Evolutionary conservation across 2,113 vertebrate species (phyloP).

Genomic region (Callopanchax toddi): DNA sequence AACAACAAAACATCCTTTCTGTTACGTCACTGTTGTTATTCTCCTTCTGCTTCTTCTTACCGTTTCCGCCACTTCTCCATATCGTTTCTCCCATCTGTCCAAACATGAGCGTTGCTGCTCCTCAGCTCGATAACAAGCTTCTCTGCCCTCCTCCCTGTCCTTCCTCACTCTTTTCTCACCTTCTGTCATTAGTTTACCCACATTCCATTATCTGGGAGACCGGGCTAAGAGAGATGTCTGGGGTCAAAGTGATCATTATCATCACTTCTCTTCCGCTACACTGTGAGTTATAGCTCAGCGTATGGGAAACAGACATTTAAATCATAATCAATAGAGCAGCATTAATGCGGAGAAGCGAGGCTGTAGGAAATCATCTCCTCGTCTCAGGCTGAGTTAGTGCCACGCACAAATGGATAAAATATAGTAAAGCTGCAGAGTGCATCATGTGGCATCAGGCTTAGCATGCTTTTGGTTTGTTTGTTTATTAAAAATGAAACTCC

Average conservation of each 20-base stretch:
- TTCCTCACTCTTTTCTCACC: constrained; percentile 42
- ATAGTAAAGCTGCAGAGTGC: constrained; percentile 33
- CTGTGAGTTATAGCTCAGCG: constrained; percentile 64
- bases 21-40: constrained; percentile 74
- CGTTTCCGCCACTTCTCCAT: constrained; percentile 45
- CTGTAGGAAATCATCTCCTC: constrained; percentile 64
- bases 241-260: constrained; percentile 73
- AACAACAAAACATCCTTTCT: constrained; percentile 43
- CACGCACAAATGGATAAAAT: constrained; percentile 47
- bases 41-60: constrained; percentile 37
- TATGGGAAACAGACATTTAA: constrained; percentile 79
- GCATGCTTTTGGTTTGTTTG: not conserved
- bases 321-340: constrained; percentile 78
- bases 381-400: constrained; percentile 40
- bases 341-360: constrained; percentile 63
- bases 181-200: constrained; percentile 66
- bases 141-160: constrained; percentile 55
- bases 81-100: constrained; percentile 56
- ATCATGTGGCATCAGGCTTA: constrained; percentile 37
- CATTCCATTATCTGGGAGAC: constrained; percentile 71
- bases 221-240: constrained; percentile 69
- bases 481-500: not conserved
- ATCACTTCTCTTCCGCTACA: constrained; percentile 60
- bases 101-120: constrained; percentile 46
- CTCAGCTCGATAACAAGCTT: constrained; percentile 68